phyloP scores from a whole-genome alignment of 2,888 invertebrate species.

The Polydrusus cervinus region DNA sequence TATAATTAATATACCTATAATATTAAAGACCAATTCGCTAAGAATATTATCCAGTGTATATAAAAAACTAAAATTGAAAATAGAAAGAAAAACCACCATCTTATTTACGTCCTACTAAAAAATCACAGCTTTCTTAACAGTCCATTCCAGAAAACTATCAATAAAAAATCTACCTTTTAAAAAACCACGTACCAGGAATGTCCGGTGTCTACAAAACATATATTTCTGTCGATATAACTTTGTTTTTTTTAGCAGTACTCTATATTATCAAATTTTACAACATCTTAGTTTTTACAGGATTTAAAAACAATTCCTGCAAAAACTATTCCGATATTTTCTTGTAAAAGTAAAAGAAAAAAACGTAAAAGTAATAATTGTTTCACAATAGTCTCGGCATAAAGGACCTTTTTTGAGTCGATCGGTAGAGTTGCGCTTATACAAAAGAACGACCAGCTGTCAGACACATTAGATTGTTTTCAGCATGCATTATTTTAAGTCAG shows the following conservation, averaged over 20 bases:
- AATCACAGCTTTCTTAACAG: conserved; percentile 55
- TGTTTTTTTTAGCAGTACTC: neutral
- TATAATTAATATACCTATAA: too few species aligned
- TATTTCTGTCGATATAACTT: conserved; percentile 11
- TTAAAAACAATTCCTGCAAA: neutral
- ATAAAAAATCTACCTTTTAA: conserved; percentile 54
- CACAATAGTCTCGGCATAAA: neutral
- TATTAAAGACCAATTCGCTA: neutral
- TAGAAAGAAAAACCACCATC: conserved; percentile 6
- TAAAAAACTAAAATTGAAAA: neutral
- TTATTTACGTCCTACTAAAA: conserved; percentile 31
- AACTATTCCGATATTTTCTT: neutral
- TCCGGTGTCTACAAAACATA: conserved; percentile 25
- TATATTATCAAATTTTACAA: conserved; percentile 11
- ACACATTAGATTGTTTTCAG: too few species aligned
- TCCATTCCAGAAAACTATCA: conserved; percentile 56
- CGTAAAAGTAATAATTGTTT: neutral
- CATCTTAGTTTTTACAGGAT: neutral
- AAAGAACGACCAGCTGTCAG: too few species aligned
- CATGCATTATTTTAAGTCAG: too few species aligned
- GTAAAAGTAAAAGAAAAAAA: neutral
- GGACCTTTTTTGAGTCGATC: too few species aligned
- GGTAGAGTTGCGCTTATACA: too few species aligned
- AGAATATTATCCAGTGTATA: conserved; percentile 22
- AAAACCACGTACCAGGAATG: conserved; percentile 21